These are phyloP conservation scores for Notolepis coatsorum DNA, from an alignment of 2,797 vertebrate species.

Conservation along the genomic window DNA sequence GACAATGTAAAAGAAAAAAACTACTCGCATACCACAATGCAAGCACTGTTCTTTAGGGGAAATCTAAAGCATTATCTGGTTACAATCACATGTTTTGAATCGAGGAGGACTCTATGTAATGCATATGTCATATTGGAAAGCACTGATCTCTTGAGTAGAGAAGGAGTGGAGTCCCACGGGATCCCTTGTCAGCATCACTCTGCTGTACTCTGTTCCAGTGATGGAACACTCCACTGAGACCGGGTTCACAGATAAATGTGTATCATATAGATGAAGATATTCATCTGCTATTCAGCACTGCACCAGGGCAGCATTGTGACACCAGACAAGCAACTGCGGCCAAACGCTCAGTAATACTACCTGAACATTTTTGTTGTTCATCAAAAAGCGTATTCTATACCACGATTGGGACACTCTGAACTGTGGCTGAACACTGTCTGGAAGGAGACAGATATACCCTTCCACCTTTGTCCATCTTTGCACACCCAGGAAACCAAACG, in stretches of 20 bases:
- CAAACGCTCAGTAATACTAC: slow-evolving; percentile 12
- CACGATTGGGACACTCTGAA: slow-evolving; percentile 39
- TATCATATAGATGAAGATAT: slow-evolving; percentile 22
- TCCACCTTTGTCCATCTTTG: slow-evolving; percentile 8
- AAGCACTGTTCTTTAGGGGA: slow-evolving; percentile 32
- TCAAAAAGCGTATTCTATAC: slow-evolving; percentile 26
- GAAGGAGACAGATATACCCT: slow-evolving; percentile 10
- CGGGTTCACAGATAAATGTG: slow-evolving; percentile 27
- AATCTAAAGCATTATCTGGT: slow-evolving; percentile 47
- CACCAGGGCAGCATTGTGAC: slow-evolving; percentile 21
- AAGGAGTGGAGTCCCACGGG: slow-evolving; percentile 20
- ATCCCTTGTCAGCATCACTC: slow-evolving; percentile 31
- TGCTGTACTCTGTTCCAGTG: slow-evolving; percentile 17
- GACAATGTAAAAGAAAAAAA: slow-evolving; percentile 57
- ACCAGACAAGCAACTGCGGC: slow-evolving; percentile 3
- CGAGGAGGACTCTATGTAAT: slow-evolving; percentile 41
- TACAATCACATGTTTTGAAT: slow-evolving; percentile 59
- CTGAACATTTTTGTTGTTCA: slow-evolving; percentile 40
- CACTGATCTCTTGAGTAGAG: slow-evolving; percentile 37
- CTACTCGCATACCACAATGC: slow-evolving; percentile 33
- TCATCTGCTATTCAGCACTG: slow-evolving; percentile 13
- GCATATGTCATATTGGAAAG: slow-evolving; percentile 34
- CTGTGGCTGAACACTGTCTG: background rate
- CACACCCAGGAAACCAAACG: slow-evolving; percentile 38
- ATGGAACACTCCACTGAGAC: slow-evolving; percentile 30